Evolutionary conservation across 37 sponge, comb jelly and placozoan species (phyloP).

Genomic region (Geodia barretti): DNA sequence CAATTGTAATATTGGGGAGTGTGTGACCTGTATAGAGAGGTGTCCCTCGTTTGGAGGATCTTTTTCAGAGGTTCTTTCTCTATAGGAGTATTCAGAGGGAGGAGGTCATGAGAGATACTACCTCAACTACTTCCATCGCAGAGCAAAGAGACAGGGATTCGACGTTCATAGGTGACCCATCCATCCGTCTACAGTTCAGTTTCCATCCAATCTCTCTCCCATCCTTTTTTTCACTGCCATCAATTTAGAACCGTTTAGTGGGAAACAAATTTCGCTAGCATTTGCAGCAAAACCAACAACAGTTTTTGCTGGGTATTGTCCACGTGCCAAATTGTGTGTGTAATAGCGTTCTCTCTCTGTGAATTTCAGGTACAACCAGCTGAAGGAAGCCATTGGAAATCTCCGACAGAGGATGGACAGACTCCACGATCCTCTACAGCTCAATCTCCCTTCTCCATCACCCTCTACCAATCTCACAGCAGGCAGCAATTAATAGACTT

Average conservation of each 20-base stretch:
- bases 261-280: too few species aligned
- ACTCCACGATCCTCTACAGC: constrained; percentile 87
- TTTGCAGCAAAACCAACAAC: too few species aligned
- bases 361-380: constrained; percentile 64
- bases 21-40: neutral
- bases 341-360: too few species aligned
- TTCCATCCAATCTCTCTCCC: neutral
- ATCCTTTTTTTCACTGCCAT: neutral
- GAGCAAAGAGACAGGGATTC: constrained; percentile 64
- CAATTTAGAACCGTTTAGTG: too few species aligned
- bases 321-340: too few species aligned
- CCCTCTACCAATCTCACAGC: too few species aligned
- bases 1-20: too few species aligned
- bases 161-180: constrained; percentile 86
- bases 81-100: neutral
- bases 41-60: neutral
- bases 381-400: constrained; percentile 53
- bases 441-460: constrained; percentile 65
- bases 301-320: too few species aligned
- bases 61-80: neutral
- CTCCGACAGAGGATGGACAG: constrained; percentile 49
- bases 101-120: constrained; percentile 73
- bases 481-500: too few species aligned
- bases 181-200: neutral
- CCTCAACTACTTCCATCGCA: constrained; percentile 73